Conservation (phyloP, 2,888 invertebrate genomes). For the Synanthedon tipuliformis region DNA sequence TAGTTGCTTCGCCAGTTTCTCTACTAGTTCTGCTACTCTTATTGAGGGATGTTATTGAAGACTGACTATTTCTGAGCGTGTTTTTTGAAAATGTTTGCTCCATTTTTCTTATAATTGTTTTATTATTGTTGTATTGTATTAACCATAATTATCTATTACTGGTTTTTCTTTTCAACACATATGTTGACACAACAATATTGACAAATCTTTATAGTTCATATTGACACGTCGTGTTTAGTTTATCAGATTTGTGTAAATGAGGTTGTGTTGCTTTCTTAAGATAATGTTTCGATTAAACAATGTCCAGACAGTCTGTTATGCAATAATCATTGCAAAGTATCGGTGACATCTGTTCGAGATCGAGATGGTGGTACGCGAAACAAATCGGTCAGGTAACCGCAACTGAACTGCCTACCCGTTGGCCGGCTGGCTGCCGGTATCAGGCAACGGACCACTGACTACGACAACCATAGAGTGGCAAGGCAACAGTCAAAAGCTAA, state of each 20-base stretch:
- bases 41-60: too few species aligned
- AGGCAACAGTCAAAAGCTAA: constrained; percentile 6
- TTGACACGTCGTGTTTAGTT: constrained; percentile 1
- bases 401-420: constrained; percentile 14
- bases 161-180: too few species aligned
- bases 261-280: too few species aligned
- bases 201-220: too few species aligned
- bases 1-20: too few species aligned
- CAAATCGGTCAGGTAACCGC: constrained; percentile 40
- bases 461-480: too few species aligned
- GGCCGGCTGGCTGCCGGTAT: constrained; percentile 22
- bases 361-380: constrained; percentile 17
- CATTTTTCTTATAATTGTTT: not conserved
- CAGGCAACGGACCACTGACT: too few species aligned
- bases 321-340: constrained; percentile 16
- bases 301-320: constrained; percentile 12
- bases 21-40: not conserved
- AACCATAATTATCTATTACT: not conserved
- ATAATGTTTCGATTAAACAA: not conserved
- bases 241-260: constrained; percentile 4
- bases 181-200: too few species aligned
- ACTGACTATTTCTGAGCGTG: too few species aligned
- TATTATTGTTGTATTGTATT: not conserved
- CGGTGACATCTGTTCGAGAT: constrained; percentile 20
- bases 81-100: not conserved